phyloP scores from a whole-genome alignment of 2,888 invertebrate genomes.

The Yponomeuta sedellus region DNA sequence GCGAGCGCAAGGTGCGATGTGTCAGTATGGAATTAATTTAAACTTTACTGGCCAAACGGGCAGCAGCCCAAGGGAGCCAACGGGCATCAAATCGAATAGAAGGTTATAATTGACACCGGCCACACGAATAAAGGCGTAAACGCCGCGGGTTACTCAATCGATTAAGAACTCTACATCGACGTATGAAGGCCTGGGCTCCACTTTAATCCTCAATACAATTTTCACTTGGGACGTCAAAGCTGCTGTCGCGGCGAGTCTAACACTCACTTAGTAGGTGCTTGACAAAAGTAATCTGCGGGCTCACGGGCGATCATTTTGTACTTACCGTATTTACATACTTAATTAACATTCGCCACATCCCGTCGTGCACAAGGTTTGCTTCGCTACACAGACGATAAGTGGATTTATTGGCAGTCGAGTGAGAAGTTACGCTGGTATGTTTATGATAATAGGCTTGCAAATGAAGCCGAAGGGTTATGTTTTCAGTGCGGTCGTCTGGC shows the following conservation, averaged over 20 bases:
- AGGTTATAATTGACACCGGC: conserved; percentile 64
- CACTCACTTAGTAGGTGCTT: conserved; percentile 58
- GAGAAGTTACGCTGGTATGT: conserved; percentile 37
- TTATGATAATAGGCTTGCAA: conserved; percentile 49
- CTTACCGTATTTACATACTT: conserved; percentile 51
- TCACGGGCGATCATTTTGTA: conserved; percentile 55
- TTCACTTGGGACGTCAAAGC: conserved; percentile 34
- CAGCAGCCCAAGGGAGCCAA: conserved; percentile 54
- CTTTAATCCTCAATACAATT: conserved; percentile 29
- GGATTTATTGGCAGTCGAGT: conserved; percentile 43
- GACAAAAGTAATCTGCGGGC: conserved; percentile 56
- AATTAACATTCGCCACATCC: conserved; percentile 48
- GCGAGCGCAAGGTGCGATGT: conserved; percentile 56
- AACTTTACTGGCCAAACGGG: conserved; percentile 61
- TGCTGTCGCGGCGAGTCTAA: conserved; percentile 45
- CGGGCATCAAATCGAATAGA: conserved; percentile 69
- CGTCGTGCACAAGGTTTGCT: conserved; percentile 31
- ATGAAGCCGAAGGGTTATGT: conserved; percentile 39
- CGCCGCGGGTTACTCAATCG: conserved; percentile 37
- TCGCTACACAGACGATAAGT: conserved; percentile 41
- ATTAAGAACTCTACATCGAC: conserved; percentile 42
- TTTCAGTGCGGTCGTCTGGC: conserved; percentile 33
- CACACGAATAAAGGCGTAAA: conserved; percentile 54
- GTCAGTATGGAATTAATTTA: conserved; percentile 72
- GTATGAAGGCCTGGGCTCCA: conserved; percentile 17